phyloP scores from a whole-genome alignment of 2,888 invertebrate genomes.

The Lepidochrysops patricia region DNA sequence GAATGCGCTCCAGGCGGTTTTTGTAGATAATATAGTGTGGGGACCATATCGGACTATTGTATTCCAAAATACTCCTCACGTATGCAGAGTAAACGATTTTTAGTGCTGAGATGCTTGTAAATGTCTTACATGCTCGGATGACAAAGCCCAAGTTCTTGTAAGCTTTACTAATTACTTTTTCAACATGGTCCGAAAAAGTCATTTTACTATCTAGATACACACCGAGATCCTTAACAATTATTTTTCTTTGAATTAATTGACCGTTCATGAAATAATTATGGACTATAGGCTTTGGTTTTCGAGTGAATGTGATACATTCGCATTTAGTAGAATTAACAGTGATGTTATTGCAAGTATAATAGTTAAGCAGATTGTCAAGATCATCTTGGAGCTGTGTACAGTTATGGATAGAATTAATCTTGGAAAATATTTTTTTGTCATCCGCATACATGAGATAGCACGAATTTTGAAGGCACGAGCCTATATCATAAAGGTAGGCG shows the following conservation, averaged over 20 bases:
- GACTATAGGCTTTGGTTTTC: background rate
- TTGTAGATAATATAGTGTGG: background rate
- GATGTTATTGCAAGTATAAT: constrained; percentile 14
- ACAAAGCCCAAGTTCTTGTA: background rate
- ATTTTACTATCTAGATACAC: background rate
- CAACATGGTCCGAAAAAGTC: background rate
- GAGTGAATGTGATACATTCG: background rate
- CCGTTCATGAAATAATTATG: background rate
- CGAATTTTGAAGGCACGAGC: constrained; percentile 12
- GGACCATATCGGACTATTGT: background rate
- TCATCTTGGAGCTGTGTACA: constrained; percentile 16
- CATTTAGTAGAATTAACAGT: constrained; percentile 14
- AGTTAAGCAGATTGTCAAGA: background rate
- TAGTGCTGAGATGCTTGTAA: background rate
- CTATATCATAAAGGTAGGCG: constrained; percentile 22
- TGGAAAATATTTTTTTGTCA: constrained; percentile 18
- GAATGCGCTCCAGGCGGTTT: background rate
- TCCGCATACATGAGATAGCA: constrained; percentile 17
- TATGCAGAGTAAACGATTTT: background rate
- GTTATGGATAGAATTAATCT: constrained; percentile 5
- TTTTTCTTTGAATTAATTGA: background rate
- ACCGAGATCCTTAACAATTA: background rate
- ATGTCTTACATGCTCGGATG: background rate
- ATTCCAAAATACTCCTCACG: background rate
- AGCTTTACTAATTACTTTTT: background rate